Evolutionary conservation across 1,140 invertebrate genomes (phyloP), one percentile per base, ranked within the genome.

Genomic region (Mamestra configurata): DNA sequence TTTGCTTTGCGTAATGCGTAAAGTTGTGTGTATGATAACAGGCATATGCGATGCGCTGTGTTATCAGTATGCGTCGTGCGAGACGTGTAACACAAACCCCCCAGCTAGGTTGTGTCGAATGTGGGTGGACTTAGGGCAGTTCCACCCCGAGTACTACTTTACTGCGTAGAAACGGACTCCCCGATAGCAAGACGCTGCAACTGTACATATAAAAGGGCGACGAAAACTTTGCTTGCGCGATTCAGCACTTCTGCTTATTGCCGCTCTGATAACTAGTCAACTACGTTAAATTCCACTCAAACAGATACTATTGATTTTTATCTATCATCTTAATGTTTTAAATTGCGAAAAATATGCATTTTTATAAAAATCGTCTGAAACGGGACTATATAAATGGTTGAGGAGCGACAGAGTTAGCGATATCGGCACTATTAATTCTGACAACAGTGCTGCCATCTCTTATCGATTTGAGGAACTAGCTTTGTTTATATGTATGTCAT

Each of bases 121-220:
- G 51, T 3, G 22, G 64, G 51, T 68, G 64, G 71, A 35, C 1
- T 73, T 73, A 57, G 37, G 6, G 64, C 40, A 64, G 77, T 11
- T 61, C 77, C 68, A 72, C 64, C 80, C 80, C 5, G 10, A 18
- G 43, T 77, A 80, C 83, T 82, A 66, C 75, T 73, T 80, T 31
- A 77, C 85, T 83, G 81, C 70, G 85, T 81, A 84, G 83, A 83
- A 86, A 83, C 73, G 85, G 85, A 87, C 85, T 81, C 85, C 72
- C 76, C 40, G 15, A 11, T 35, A 0, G 13, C 35, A n/a, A 8
- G 10, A 2, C 0, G 8, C 6, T 0, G 1, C 6, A 5, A 11
- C 3, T 35, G 20, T 81, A 82, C 70, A 72, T 83, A 83, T 81
- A 35, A 22, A 46, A 24, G 55, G 13, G 40, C 0, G 0, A 31